Evolutionary conservation across 2,888 invertebrate genomes (phyloP).

Genomic region (Catocala fraxini): DNA sequence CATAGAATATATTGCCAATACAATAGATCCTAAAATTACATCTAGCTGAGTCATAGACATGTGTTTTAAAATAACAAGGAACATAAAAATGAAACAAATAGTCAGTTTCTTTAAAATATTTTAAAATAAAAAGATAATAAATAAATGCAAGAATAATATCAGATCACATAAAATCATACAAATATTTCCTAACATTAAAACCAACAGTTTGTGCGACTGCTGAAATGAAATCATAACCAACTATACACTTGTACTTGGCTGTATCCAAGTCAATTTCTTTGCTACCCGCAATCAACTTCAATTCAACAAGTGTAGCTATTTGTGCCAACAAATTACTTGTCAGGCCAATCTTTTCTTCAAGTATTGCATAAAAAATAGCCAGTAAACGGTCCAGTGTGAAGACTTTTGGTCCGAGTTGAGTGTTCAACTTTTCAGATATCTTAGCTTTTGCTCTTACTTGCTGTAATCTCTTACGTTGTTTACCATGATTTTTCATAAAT

Average conservation of each 20-base stretch:
- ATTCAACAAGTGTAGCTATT: slow-evolving; percentile 94
- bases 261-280: slow-evolving; percentile 92
- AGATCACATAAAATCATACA: slow-evolving; percentile 89
- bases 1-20: no score
- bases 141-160: slow-evolving; percentile 29
- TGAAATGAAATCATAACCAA: slow-evolving; percentile 93
- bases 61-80: no score
- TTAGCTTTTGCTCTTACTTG: slow-evolving; percentile 89
- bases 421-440: slow-evolving; percentile 86
- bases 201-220: slow-evolving; percentile 92
- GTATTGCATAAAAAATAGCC: slow-evolving; percentile 96
- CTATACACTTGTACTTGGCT: slow-evolving; percentile 95
- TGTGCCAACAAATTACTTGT: slow-evolving; percentile 96
- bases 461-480: slow-evolving; percentile 90
- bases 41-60: no score
- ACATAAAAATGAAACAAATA: no score
- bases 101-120: not conserved
- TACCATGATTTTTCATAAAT: slow-evolving; percentile 93
- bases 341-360: slow-evolving; percentile 94
- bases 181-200: slow-evolving; percentile 92
- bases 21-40: no score
- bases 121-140: slow-evolving; percentile 20
- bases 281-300: slow-evolving; percentile 92
- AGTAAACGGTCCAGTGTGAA: slow-evolving; percentile 94
- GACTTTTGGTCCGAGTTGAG: slow-evolving; percentile 93